Evolutionary conservation across 2,888 invertebrate species (phyloP), one percentile per base, ranked within the genome.

Genomic region (Leptopilina myrica): DNA sequence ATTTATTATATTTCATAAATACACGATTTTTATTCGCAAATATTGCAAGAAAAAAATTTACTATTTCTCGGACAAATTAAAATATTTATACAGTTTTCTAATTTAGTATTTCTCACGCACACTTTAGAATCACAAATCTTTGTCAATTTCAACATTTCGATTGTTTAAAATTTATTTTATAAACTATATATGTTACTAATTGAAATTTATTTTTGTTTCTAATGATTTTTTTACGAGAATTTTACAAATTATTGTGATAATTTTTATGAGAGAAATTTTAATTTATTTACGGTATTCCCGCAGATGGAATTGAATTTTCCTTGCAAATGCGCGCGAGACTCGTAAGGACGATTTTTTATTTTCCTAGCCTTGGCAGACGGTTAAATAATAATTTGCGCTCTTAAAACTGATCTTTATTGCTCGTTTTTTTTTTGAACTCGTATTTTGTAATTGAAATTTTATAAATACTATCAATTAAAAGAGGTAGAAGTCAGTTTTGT

Each of bases 271-370:
- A 33, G 33, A 33, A 33, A 33, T 33, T 59, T 15, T 59, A 59
- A n/a, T n/a, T 5, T n/a, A 7, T 33, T 33, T 5, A 33, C 33
- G 33, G 33, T 59, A 43, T 43, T 43, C 43, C n/a, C 59, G n/a
- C n/a, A 15, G n/a, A 59, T 59, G 62, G 7, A 62, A 62, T 20
- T 62, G 20, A 33, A 67, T 46, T 67, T 67, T 66, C 26, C 20
- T 67, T 33, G 33, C 33, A 33, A 33, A 20, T 20, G 20, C 20
- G 20, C 20, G 33, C 3, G 3, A 33, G 3, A 33, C 8, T 67
- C 9, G 49, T 49, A 43, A 67, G 67, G 40, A 67, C 15, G 40
- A 67, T 67, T 67, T 67, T 49, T 46, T 67, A 15, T 67, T 67
- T 67, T 20, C 49, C 8, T 20, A 15, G 9, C 20, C 62, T 20